These are phyloP conservation scores for Hypothenemus hampei DNA, from an alignment of 1,140 invertebrate genomes.

Conservation along the genomic window DNA sequence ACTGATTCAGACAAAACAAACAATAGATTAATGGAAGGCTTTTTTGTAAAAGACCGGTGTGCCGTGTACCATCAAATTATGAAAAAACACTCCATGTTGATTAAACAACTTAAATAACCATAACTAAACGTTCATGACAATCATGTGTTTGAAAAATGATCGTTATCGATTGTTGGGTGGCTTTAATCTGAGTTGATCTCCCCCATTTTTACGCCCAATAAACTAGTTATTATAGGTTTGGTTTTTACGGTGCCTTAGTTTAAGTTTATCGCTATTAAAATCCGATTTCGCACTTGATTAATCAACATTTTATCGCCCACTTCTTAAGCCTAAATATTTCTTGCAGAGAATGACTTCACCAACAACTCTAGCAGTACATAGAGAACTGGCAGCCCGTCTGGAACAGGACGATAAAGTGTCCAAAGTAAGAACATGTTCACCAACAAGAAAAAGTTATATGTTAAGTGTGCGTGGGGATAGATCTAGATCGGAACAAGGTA, in stretches of 20 bases:
- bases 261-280: background rate
- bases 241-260: conserved; percentile 1
- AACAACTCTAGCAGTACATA: conserved; percentile 38
- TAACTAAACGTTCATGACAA: background rate
- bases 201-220: conserved; percentile 7
- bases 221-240: background rate
- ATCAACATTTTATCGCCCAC: background rate
- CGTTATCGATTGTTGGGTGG: background rate
- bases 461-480: conserved; percentile 49
- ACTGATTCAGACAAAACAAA: background rate
- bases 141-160: conserved; percentile 7
- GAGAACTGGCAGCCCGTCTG: conserved; percentile 39
- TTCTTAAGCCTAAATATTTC: background rate
- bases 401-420: conserved; percentile 35
- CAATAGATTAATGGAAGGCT: conserved; percentile 5
- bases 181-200: conserved; percentile 1
- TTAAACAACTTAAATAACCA: background rate
- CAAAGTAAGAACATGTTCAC: conserved; percentile 18
- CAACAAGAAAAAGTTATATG: conserved; percentile 41
- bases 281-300: background rate
- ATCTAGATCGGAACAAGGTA: conserved; percentile 59
- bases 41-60: too few species aligned
- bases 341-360: conserved; percentile 25
- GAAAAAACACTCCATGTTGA: too few species aligned
- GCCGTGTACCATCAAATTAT: too few species aligned